Base-by-base conservation (phyloP, 2,888 invertebrate genomes). In the Agrypnus murinus region DNA sequence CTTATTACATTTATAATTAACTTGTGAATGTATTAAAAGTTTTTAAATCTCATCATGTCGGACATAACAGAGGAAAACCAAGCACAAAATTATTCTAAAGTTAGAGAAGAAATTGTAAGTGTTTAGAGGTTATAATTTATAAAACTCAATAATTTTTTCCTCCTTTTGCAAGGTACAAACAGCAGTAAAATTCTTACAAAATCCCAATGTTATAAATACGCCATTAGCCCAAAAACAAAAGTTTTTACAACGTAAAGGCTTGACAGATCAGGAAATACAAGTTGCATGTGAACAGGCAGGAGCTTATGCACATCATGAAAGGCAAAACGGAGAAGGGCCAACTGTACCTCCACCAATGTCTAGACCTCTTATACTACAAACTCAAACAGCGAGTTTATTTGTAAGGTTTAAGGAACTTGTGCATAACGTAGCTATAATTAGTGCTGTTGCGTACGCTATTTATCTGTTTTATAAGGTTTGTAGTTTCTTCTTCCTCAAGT, bases 151-250 rank as follows among this genome's bases (percentile, higher is more conserved):
- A n/a, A n/a, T n/a, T n/a, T n/a, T n/a, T n/a, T n/a, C 66, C 53
- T 74, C 70, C 85, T 87, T 19, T 84, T 25, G 25, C 25, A 25
- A 96, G 96, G 91, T 96, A 72, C 89, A 90, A 77, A 95, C 95
- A 10, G 96, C 96, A 4, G 90, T 95, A 2, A 94, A 93, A 81
- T 96, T 96, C 87, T 86, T 96, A 60, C 91, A 92, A 83, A 96
- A 96, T 86, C 92, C 93, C n/a, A 94, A 92, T 83, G 95, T 96
- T 1, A 89, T 90, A 60, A 87, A 90, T 75, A 94, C 93, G 78
- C 92, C 95, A 0, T 82, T 93, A 63, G 88, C 90, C 66, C 93
- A 95, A 83, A 95, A 94, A 80, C 92, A 94, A 82, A 89, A 91
- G 73, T 95, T 95, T 84, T 87, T 95, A 1, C 89, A 90, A 75